Evolutionary conservation across 1,140 invertebrate genomes (phyloP).

Genomic region (Harlomillsia oculata): DNA sequence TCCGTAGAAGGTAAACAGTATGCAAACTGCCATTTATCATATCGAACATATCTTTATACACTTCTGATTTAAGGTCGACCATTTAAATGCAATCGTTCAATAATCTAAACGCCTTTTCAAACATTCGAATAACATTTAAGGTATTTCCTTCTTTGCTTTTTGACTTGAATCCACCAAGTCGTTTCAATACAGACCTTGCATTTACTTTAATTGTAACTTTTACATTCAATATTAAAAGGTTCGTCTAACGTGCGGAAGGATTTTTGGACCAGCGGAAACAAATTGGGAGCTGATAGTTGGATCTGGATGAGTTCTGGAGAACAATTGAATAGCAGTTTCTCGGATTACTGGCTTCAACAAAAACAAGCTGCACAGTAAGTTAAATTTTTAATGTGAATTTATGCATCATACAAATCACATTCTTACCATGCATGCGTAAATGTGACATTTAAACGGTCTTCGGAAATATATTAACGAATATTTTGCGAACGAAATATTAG

Average conservation of each 20-base stretch:
- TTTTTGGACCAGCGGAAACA: conserved; percentile 82
- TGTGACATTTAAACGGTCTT: not conserved
- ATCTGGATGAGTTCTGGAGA: conserved; percentile 80
- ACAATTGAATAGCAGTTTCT: conserved; percentile 73
- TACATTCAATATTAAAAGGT: not conserved
- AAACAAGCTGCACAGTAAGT: conserved; percentile 6
- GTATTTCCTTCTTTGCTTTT: not conserved
- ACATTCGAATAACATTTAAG: not conserved
- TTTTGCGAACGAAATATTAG: too few relatives aligned
- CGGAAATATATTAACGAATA: too few relatives aligned
- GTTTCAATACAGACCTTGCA: not conserved
- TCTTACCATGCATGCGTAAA: not conserved
- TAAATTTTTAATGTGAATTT: not conserved
- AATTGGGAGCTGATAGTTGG: conserved; percentile 70
- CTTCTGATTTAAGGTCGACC: too few relatives aligned
- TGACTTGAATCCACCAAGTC: too few relatives aligned
- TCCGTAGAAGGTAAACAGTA: conserved; percentile 54
- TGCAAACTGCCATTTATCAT: conserved; percentile 1
- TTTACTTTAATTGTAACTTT: too few relatives aligned
- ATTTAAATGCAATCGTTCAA: too few relatives aligned
- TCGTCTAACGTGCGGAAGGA: conserved; percentile 40
- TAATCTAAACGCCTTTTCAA: too few relatives aligned
- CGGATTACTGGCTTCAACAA: conserved; percentile 29
- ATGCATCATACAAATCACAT: not conserved
- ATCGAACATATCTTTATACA: not conserved